A percentile compares a stretch with the other conserved stretches of the same genome.
Evolutionary conservation across 1,140 invertebrate genomes (phyloP).

Genomic region (Dolichoris vasculosae): DNA sequence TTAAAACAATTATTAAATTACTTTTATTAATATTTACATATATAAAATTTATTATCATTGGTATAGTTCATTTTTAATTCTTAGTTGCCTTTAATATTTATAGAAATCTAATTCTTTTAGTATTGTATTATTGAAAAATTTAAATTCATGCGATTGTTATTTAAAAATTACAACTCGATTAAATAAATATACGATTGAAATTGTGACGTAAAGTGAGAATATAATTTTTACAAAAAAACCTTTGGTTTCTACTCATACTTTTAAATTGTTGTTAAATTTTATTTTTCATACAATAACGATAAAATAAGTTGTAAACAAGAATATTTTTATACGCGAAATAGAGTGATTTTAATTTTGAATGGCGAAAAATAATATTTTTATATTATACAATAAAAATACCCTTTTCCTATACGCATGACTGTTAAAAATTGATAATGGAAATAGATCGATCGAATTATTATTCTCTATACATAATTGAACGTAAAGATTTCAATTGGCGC

Average conservation of each 20-base stretch:
- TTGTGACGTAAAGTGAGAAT: not conserved
- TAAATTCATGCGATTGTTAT: not conserved
- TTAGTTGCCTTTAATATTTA: not conserved
- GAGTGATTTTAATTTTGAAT: not conserved
- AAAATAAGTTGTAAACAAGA: no score
- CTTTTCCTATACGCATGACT: not conserved
- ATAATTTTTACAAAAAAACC: not conserved
- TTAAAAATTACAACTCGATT: not conserved
- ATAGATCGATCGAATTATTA: conserved; percentile 7
- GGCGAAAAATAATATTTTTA: not conserved
- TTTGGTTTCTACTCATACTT: not conserved
- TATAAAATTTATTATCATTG: not conserved
- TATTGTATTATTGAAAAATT: not conserved
- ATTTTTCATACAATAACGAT: no score
- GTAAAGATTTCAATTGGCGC: conserved; percentile 40
- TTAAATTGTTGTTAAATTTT: no score
- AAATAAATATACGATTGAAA: not conserved
- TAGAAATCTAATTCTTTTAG: not conserved
- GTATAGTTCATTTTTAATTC: not conserved
- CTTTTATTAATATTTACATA: not conserved
- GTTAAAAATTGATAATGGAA: not conserved
- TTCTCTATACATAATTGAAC: conserved; percentile 18
- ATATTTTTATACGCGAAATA: not conserved
- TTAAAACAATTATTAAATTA: no score
- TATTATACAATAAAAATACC: not conserved